Evolutionary conservation across 2,888 invertebrate genomes (phyloP).

Genomic region (Gastracanthus pulcherrimus): DNA sequence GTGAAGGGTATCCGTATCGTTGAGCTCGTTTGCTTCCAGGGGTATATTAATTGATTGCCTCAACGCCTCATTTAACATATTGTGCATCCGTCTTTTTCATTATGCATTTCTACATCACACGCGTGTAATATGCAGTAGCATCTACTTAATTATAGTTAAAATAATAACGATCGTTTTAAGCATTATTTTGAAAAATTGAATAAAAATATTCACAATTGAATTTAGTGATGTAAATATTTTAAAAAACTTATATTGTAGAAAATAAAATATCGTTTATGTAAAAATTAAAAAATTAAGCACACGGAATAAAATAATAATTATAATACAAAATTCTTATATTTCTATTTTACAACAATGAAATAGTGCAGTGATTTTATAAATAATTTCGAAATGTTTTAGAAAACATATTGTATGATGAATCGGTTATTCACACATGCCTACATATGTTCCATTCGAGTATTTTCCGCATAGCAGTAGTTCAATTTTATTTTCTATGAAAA

Average conservation of each 20-base stretch:
- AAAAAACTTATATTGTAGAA: no score
- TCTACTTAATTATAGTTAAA: background rate
- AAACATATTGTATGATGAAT: no score
- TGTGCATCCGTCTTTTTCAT: background rate
- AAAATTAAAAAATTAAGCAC: no score
- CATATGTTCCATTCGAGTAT: background rate
- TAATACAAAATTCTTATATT: background rate
- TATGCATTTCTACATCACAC: background rate
- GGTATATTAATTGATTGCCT: constrained; percentile 36
- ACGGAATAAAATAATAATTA: no score
- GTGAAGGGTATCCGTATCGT: constrained; percentile 8
- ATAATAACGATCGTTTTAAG: background rate
- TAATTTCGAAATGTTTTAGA: background rate
- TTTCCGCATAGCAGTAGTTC: background rate
- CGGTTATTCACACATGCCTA: no score
- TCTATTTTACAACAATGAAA: background rate
- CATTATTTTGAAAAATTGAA: no score
- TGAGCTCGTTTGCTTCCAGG: background rate
- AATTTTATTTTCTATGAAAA: background rate
- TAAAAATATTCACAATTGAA: no score
- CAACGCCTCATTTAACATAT: constrained; percentile 29
- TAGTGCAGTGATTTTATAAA: background rate
- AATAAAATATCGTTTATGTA: no score
- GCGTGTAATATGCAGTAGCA: background rate
- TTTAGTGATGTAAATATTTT: no score